A percentile compares a stretch with the other conserved stretches of the same genome.
These are phyloP conservation scores for Trematomus bernacchii DNA, from an alignment of 2,797 vertebrate genomes.

Conservation along the genomic window DNA sequence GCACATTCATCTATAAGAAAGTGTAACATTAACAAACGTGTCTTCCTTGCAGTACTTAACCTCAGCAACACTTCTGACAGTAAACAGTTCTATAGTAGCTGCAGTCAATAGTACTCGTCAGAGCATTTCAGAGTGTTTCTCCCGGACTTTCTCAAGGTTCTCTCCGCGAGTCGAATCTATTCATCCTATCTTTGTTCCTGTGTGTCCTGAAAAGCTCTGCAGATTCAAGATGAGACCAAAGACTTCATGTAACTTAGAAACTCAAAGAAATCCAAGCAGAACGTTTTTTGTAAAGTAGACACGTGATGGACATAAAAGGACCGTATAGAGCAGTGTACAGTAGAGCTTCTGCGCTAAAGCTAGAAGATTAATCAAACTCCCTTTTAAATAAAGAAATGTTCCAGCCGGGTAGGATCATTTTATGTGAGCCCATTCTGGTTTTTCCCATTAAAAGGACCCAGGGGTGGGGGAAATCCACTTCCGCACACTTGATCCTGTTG, in stretches of 20 bases:
- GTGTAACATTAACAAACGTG: background rate
- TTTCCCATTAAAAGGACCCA: constrained; percentile 11
- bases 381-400: constrained; percentile 13
- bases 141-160: constrained; percentile 47
- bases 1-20: background rate
- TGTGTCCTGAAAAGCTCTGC: constrained; percentile 2
- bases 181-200: constrained; percentile 12
- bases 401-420: constrained; percentile 3
- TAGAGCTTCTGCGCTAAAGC: background rate
- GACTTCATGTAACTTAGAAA: background rate
- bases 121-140: constrained; percentile 1
- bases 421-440: constrained; percentile 3
- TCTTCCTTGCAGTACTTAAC: constrained; percentile 1
- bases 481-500: constrained; percentile 18
- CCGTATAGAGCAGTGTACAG: background rate
- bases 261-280: background rate
- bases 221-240: background rate
- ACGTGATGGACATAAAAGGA: background rate
- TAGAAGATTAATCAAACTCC: background rate
- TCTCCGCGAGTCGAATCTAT: constrained; percentile 1
- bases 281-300: background rate
- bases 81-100: constrained; percentile 6
- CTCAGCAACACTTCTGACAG: constrained; percentile 1
- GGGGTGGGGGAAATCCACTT: constrained; percentile 22
- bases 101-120: constrained; percentile 17